A percentile compares a stretch with the other conserved stretches of the same genome.
Conservation (phyloP, 2,888 invertebrate genomes). For the Girardia tigrina region DNA sequence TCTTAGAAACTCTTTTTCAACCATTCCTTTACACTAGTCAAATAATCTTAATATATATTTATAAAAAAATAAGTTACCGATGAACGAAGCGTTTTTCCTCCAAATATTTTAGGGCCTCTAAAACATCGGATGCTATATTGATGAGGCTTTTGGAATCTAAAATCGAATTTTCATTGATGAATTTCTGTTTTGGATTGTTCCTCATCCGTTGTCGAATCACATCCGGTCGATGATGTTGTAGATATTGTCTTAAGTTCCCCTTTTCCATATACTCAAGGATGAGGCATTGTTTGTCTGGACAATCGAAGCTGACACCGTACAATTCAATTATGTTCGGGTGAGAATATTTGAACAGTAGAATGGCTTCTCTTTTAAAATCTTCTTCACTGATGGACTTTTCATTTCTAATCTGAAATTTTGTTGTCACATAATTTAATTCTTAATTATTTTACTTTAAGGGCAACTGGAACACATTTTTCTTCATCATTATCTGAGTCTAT, state of each 20-base stretch:
- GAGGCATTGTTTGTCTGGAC: conserved; percentile 31
- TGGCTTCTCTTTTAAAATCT: conserved; percentile 32
- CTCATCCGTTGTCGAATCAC: background rate
- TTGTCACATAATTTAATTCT: background rate
- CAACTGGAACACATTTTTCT: conserved; percentile 15
- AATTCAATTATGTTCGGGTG: conserved; percentile 34
- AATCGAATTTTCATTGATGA: conserved; percentile 16
- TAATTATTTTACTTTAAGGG: conserved; percentile 28
- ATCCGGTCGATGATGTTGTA: conserved; percentile 30
- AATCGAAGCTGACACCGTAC: conserved; percentile 29
- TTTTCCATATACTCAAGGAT: conserved; percentile 34
- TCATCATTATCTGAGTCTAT: background rate
- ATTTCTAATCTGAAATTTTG: conserved; percentile 19
- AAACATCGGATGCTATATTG: conserved; percentile 26
- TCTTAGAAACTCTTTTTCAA: too few relatives aligned
- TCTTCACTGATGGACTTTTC: conserved; percentile 27
- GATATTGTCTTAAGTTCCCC: conserved; percentile 31
- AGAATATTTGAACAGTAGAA: conserved; percentile 29
- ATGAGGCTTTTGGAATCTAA: conserved; percentile 24
- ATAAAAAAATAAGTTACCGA: conserved; percentile 24
- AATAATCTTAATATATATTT: too few relatives aligned
- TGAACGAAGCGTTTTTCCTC: conserved; percentile 35
- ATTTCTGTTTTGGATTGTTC: background rate
- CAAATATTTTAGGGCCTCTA: conserved; percentile 31
- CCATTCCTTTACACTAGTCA: too few relatives aligned